These are phyloP conservation scores for Amorpha juglandis DNA, from an alignment of 2,888 invertebrate genomes.

Conservation along the genomic window DNA sequence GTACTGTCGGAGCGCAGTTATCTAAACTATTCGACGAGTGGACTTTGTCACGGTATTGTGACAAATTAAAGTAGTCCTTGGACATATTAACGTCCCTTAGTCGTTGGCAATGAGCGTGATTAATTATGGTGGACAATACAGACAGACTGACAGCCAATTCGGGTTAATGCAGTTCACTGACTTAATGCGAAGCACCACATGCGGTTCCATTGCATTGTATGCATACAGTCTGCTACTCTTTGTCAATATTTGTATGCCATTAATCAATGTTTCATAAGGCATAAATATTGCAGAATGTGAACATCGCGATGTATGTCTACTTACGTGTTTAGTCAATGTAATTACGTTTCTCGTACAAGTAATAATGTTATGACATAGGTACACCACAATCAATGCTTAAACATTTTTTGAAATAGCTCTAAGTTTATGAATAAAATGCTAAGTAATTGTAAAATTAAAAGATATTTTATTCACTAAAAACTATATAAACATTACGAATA, in stretches of 20 bases:
- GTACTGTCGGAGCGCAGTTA: slow-evolving; percentile 49
- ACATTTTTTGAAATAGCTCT: not conserved
- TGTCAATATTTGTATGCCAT: slow-evolving; percentile 19
- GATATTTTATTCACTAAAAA: no score
- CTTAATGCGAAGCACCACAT: slow-evolving; percentile 47
- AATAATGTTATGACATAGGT: not conserved
- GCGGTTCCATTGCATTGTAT: slow-evolving; percentile 42
- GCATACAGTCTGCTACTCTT: slow-evolving; percentile 29
- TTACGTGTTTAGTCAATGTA: not conserved
- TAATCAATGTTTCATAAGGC: slow-evolving; percentile 27
- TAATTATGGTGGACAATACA: slow-evolving; percentile 69
- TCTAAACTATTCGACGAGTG: slow-evolving; percentile 59
- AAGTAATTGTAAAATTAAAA: no score
- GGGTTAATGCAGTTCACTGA: slow-evolving; percentile 73
- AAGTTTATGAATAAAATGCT: no score
- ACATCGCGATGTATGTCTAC: not conserved
- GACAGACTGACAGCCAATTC: slow-evolving; percentile 69
- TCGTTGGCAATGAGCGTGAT: slow-evolving; percentile 66
- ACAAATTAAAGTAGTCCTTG: slow-evolving; percentile 75
- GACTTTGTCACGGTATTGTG: slow-evolving; percentile 65
- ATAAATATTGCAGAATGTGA: slow-evolving; percentile 31
- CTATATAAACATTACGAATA: no score
- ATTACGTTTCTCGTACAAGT: slow-evolving; percentile 1
- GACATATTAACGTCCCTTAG: slow-evolving; percentile 71
- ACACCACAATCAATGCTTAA: not conserved